Conservation (phyloP, 2,113 vertebrate genomes). For the Herpetotheres cachinnans region DNA sequence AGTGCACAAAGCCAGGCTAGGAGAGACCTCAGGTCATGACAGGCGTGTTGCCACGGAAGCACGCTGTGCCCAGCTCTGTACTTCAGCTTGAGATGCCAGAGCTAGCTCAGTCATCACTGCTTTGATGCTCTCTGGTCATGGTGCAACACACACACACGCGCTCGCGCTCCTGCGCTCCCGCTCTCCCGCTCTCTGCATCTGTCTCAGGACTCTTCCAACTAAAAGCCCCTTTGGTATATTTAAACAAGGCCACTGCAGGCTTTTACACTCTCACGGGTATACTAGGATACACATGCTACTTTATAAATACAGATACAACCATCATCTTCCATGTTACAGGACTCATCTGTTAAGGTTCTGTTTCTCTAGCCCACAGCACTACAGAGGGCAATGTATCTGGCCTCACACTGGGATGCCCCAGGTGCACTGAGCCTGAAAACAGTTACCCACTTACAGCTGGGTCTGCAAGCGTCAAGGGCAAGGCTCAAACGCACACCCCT, state of each 20-base stretch:
- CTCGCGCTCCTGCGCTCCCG: too few relatives aligned
- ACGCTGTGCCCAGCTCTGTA: neutral
- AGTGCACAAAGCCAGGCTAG: neutral
- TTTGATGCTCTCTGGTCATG: neutral
- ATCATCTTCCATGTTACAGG: neutral
- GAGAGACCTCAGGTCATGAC: neutral
- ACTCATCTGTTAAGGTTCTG: neutral
- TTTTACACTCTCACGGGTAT: neutral
- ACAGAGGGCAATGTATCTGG: neutral
- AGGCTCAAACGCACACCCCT: neutral
- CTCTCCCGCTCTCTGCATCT: too few relatives aligned
- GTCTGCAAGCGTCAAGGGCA: neutral
- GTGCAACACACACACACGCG: neutral
- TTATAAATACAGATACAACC: neutral
- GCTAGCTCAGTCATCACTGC: neutral
- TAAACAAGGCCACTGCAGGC: neutral
- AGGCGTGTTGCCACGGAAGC: neutral
- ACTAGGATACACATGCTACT: neutral
- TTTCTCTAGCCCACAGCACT: neutral
- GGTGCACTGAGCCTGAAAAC: neutral
- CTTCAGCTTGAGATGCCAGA: neutral
- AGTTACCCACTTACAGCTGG: neutral
- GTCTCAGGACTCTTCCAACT: neutral
- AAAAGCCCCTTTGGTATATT: neutral
- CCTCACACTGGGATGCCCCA: neutral